Base-by-base conservation (phyloP, 1,140 invertebrate species). In the Drosophila guanche region DNA sequence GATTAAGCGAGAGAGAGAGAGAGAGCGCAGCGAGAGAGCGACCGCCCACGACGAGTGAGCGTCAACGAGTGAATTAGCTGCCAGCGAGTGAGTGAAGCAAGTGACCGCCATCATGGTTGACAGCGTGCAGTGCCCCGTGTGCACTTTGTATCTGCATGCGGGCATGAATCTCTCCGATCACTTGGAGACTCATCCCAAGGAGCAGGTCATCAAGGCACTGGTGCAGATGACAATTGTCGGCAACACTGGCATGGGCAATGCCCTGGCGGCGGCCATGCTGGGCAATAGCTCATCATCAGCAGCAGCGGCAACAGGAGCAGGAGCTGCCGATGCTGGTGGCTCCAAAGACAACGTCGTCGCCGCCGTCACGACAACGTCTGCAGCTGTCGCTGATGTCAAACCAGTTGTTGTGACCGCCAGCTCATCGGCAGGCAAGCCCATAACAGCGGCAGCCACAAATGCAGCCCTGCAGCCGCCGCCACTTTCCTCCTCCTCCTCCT, bases 141-240 rank as follows among this genome's bases (percentile, higher is more conserved):
- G 96, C 92, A 97, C 96, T 20, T 92, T 97, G 43, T 97, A 94
- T 90, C 92, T 97, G 48, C 94, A 95, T 67, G 95, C 95, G 91
- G 96, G 96, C 29, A 97, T 97, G 92, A 95, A 95, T 55, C 91
- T 97, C 61, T 94, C 96, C 79, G 94, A 93, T 65, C 96, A 97
- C 91, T 93, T 97, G 86, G 94, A 96, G 80, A 96, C 95, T 5
- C 96, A 97, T 93, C 96, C 96, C 22, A 97, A 97, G 90, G 96
- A 96, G 83, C 95, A 96, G 90, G 95, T 97, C 25, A 97, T 97
- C 69, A 95, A 95, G 84, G 96, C 96, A n/a, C 92, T 97, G 46
- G 94, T 95, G 29, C 92, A 93, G 76, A 79, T 93, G 77, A 89
- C 90, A 33, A 90, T 91, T 37, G 65, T 56, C 23, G 74, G 74